phyloP scores from a whole-genome alignment of 2,888 invertebrate species.

The Hylaea fasciaria region DNA sequence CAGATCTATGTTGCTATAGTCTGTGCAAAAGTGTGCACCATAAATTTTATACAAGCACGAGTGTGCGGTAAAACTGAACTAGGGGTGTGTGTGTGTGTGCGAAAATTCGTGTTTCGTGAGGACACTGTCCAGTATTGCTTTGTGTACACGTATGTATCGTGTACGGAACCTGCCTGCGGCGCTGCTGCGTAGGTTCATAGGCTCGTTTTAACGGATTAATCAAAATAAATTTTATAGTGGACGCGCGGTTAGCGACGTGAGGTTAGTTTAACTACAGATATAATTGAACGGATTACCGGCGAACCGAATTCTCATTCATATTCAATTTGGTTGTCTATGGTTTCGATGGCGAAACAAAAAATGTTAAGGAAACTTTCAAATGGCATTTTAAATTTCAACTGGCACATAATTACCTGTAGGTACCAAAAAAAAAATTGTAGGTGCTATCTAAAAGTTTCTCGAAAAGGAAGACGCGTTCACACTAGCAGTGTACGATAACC shows the following conservation, averaged over 20 bases:
- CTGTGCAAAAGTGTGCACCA: constrained; percentile 83
- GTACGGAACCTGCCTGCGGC: constrained; percentile 63
- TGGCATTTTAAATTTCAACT: too few species aligned
- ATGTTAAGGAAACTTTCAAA: too few species aligned
- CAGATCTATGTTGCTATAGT: constrained; percentile 74
- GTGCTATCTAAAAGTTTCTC: neutral
- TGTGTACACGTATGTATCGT: constrained; percentile 64
- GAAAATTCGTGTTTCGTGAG: constrained; percentile 78
- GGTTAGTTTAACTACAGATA: constrained; percentile 55
- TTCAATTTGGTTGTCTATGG: constrained; percentile 1
- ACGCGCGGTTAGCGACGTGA: constrained; percentile 47
- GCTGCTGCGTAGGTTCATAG: constrained; percentile 19
- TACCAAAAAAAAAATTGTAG: too few species aligned
- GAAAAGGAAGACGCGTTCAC: constrained; percentile 2
- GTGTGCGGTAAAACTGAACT: constrained; percentile 81
- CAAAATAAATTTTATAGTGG: constrained; percentile 31
- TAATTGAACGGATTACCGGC: constrained; percentile 63
- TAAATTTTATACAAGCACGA: constrained; percentile 82
- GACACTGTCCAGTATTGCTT: constrained; percentile 77
- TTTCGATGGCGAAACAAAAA: neutral
- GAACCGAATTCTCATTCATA: constrained; percentile 43
- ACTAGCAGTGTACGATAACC: neutral
- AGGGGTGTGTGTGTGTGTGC: constrained; percentile 69
- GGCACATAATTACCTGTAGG: too few species aligned
- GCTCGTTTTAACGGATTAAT: constrained; percentile 36